Conservation (phyloP, 2,113 vertebrate species). For the Odontophorus gujanensis region DNA sequence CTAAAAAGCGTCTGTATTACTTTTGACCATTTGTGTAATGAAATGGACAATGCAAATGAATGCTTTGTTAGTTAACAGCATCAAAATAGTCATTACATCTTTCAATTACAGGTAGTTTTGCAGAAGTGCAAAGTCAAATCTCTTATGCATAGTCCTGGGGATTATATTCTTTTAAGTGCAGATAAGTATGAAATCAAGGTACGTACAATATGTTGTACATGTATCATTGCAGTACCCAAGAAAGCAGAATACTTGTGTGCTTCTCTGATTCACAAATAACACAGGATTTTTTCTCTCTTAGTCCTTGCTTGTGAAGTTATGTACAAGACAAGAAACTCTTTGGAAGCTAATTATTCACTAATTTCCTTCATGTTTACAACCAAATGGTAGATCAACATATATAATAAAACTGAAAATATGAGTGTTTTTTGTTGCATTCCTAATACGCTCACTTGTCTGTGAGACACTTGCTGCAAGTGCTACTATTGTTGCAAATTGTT, state of each 20-base stretch:
- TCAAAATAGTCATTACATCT: neutral
- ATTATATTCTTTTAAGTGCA: conserved; percentile 94
- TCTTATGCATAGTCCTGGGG: conserved; percentile 94
- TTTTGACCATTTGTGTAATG: neutral
- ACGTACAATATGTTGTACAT: neutral
- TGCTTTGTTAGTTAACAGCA: neutral
- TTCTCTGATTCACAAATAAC: neutral
- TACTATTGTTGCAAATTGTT: neutral
- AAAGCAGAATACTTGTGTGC: neutral
- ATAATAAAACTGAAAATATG: neutral
- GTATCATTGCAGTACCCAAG: neutral
- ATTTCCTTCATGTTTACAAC: neutral
- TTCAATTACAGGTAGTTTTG: conserved; percentile 87
- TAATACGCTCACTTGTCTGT: neutral
- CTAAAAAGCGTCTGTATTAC: neutral
- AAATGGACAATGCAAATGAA: neutral
- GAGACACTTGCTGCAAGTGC: neutral
- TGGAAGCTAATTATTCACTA: neutral
- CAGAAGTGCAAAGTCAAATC: conserved; percentile 96
- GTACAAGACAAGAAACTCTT: neutral
- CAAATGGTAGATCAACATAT: neutral
- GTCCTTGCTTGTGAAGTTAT: neutral
- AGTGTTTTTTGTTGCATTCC: neutral
- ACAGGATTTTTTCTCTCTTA: neutral
- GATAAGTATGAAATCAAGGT: conserved; percentile 99